phyloP scores from a whole-genome alignment of 2,797 vertebrate genomes.

The Sebastes trivittatus region DNA sequence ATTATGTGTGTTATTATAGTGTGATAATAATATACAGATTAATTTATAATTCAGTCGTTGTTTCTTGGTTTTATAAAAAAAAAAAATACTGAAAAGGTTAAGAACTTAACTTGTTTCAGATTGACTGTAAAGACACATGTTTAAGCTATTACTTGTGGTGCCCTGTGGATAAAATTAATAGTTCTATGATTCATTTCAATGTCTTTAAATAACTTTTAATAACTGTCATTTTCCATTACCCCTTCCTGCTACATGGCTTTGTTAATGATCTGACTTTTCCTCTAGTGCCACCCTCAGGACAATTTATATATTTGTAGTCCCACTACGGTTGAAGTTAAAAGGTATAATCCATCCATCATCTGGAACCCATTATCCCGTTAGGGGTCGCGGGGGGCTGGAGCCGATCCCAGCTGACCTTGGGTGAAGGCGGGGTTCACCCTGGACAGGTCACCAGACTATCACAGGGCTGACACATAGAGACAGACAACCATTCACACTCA shows the following conservation, averaged over 20 bases:
- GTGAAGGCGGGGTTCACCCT: too few species aligned
- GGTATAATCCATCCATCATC: too few species aligned
- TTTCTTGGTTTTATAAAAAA: background rate
- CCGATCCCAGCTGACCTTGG: too few species aligned
- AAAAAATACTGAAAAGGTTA: background rate
- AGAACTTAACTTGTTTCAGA: background rate
- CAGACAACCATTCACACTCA: too few species aligned
- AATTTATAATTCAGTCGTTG: background rate
- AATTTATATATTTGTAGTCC: background rate
- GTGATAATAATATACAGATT: background rate
- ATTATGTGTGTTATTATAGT: background rate
- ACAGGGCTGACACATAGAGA: too few species aligned
- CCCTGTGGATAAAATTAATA: background rate
- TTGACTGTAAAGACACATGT: background rate
- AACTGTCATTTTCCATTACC: background rate
- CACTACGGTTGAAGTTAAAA: background rate
- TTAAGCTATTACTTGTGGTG: background rate
- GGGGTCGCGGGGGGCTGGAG: too few species aligned
- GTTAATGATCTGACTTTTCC: background rate
- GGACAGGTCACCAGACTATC: too few species aligned
- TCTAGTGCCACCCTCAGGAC: conserved; percentile 17
- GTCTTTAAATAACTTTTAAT: background rate
- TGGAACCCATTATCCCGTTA: too few species aligned
- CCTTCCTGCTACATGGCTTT: background rate
- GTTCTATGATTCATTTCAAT: background rate